Conservation (phyloP, 1,140 invertebrate genomes). For the Macrobrachium nipponense region DNA sequence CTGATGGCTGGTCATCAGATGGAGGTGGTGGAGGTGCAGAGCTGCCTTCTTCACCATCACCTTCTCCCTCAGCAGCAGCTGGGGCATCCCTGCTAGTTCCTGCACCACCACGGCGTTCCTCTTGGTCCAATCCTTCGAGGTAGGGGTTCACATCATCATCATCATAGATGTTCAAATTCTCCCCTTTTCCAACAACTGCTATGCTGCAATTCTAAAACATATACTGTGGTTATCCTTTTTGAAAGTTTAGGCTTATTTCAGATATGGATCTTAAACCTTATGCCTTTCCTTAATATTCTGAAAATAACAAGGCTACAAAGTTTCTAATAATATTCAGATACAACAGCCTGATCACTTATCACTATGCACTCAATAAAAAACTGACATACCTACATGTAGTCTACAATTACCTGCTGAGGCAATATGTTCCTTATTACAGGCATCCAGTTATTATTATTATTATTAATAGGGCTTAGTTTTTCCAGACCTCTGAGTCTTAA, state of each 20-base stretch:
- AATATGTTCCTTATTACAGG: too few species aligned
- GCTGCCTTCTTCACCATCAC: slow-evolving; percentile 21
- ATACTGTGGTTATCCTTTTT: slow-evolving; percentile 15
- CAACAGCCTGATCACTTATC: too few species aligned
- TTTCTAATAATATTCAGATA: too few species aligned
- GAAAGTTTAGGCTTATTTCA: neutral
- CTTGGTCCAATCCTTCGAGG: slow-evolving; percentile 79
- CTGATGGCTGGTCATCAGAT: slow-evolving; percentile 5
- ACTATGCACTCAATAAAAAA: too few species aligned
- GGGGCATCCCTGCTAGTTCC: slow-evolving; percentile 67
- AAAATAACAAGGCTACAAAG: too few species aligned
- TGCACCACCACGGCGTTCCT: slow-evolving; percentile 77
- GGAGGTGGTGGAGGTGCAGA: slow-evolving; percentile 35
- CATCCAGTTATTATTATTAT: too few species aligned
- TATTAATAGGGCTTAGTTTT: too few species aligned
- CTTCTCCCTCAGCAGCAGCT: slow-evolving; percentile 65
- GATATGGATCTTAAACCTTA: neutral
- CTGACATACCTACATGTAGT: too few species aligned
- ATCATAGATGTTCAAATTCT: slow-evolving; percentile 82
- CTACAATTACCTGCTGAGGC: too few species aligned
- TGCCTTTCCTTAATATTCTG: too few species aligned
- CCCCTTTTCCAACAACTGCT: slow-evolving; percentile 86
- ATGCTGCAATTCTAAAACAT: slow-evolving; percentile 87
- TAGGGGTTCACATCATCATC: slow-evolving; percentile 81
- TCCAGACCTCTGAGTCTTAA: too few species aligned